Conservation (phyloP, 2,113 vertebrate genomes). For the Chlamydotis undulata region DNA sequence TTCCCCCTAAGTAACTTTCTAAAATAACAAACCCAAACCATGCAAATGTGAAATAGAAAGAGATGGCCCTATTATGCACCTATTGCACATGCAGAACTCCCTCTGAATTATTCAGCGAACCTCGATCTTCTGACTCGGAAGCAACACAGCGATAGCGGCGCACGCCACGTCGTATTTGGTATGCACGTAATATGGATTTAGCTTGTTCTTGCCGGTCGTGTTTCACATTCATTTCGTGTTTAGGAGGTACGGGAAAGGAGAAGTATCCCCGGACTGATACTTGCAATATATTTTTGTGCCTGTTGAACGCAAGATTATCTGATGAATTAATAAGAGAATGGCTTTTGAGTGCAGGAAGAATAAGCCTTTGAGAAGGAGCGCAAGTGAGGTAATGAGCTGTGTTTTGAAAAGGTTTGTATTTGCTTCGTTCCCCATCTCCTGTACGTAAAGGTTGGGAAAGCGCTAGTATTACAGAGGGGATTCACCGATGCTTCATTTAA, state of each 20-base stretch:
- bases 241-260: neutral
- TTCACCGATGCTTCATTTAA: neutral
- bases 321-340: neutral
- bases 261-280: slow-evolving; percentile 1
- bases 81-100: slow-evolving; percentile 35
- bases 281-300: slow-evolving; percentile 23
- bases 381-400: neutral
- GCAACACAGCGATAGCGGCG: neutral
- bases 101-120: slow-evolving; percentile 54
- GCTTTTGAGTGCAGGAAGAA: neutral
- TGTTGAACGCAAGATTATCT: slow-evolving; percentile 44
- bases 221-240: slow-evolving; percentile 51
- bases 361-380: neutral
- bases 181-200: slow-evolving; percentile 30
- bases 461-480: accelerated
- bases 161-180: neutral
- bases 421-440: neutral
- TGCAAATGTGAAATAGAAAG: slow-evolving; percentile 17
- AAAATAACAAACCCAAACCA: slow-evolving; percentile 58
- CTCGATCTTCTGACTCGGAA: neutral
- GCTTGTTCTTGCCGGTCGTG: neutral
- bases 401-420: neutral
- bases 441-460: neutral
- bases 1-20: slow-evolving; percentile 82
- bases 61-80: neutral